Evolutionary conservation across 2,888 invertebrate species (phyloP).

Genomic region (Zelleria hepariella): DNA sequence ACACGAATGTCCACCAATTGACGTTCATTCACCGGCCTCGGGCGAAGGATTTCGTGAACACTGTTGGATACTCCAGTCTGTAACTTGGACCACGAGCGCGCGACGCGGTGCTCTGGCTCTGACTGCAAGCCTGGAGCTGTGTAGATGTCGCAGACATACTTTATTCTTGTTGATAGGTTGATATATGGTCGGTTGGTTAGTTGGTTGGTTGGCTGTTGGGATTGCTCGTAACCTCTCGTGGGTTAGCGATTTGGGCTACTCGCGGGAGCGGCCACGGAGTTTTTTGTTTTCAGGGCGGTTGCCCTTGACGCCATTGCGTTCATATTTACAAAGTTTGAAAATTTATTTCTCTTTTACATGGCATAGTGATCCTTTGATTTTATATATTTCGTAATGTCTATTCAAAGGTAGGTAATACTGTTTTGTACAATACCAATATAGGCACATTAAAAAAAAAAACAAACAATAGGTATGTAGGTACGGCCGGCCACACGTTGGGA

Average conservation of each 20-base stretch:
- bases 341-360: too few species aligned
- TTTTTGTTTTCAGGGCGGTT: background rate
- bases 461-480: too few species aligned
- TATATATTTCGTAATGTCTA: too few species aligned
- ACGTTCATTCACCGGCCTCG: conserved; percentile 6
- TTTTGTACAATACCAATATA: too few species aligned
- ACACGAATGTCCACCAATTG: conserved; percentile 11
- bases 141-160: background rate
- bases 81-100: conserved; percentile 2
- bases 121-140: conserved; percentile 1
- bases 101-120: background rate
- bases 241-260: background rate
- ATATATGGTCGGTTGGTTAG: too few species aligned
- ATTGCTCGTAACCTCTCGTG: background rate
- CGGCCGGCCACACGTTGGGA: too few species aligned
- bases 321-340: too few species aligned
- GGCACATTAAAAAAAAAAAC: too few species aligned
- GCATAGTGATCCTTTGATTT: too few species aligned
- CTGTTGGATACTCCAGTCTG: too few species aligned
- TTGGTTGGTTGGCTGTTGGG: background rate
- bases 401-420: too few species aligned
- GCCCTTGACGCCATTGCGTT: too few species aligned
- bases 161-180: background rate
- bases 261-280: background rate
- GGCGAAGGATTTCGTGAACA: background rate